Conservation (phyloP, 2,888 invertebrate species). For the Blomia tropicalis region DNA sequence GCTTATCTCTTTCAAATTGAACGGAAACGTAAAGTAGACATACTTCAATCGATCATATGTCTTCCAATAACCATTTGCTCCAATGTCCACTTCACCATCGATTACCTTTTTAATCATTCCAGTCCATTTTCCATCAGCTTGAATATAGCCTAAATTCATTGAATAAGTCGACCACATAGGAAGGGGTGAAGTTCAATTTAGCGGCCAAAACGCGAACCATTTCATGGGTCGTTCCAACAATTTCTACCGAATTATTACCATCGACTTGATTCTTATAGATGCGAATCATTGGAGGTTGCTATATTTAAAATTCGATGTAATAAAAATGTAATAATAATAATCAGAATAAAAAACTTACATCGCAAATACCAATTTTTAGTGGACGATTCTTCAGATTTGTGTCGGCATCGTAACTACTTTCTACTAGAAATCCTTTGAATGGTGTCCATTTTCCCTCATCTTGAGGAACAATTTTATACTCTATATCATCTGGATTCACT, state of each 20-base stretch:
- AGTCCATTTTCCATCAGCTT: constrained; percentile 33
- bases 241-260: background rate
- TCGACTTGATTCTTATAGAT: constrained; percentile 7
- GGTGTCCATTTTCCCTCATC: constrained; percentile 27
- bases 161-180: constrained; percentile 31
- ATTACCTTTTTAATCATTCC: constrained; percentile 41
- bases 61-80: constrained; percentile 46
- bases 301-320: constrained; percentile 13
- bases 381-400: constrained; percentile 7
- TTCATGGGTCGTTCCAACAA: constrained; percentile 20
- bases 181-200: constrained; percentile 22
- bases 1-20: constrained; percentile 60
- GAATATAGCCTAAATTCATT: constrained; percentile 32
- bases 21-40: constrained; percentile 56
- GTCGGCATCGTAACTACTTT: background rate
- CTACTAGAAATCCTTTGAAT: constrained; percentile 25
- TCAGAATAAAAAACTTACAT: constrained; percentile 24
- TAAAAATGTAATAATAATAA: background rate
- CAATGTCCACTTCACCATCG: constrained; percentile 37
- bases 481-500: background rate
- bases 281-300: constrained; percentile 22
- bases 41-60: constrained; percentile 39
- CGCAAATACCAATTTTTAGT: constrained; percentile 27
- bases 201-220: constrained; percentile 15
- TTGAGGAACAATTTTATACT: constrained; percentile 24